Evolutionary conservation across 2,113 vertebrate genomes (phyloP).

Genomic region (Cochlearius cochlearius): DNA sequence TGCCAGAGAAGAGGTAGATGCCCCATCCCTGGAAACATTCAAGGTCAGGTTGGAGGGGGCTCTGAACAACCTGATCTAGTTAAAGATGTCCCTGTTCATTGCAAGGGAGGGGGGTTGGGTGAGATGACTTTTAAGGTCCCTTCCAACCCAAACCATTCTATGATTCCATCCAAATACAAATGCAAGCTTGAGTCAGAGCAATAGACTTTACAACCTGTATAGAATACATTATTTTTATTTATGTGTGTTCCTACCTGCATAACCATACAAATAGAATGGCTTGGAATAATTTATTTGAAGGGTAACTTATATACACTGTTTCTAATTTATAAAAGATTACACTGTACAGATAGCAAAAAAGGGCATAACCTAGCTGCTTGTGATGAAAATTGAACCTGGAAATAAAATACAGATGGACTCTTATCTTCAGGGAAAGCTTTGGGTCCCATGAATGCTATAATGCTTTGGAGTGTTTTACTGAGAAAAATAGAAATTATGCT

Average conservation of each 20-base stretch:
- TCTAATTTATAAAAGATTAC: neutral
- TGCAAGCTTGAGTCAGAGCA: neutral
- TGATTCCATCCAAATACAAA: neutral
- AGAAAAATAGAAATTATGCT: neutral
- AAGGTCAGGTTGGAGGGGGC: neutral
- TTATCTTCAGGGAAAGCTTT: neutral
- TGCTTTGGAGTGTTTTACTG: neutral
- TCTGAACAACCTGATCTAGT: neutral
- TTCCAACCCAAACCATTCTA: neutral
- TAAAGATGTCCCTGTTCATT: neutral
- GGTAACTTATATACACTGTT: neutral
- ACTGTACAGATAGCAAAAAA: neutral
- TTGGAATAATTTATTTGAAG: constrained; percentile 17
- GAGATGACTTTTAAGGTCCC: neutral
- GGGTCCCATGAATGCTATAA: neutral
- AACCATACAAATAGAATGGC: neutral
- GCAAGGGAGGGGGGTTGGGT: neutral
- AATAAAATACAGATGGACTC: neutral
- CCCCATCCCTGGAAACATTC: neutral
- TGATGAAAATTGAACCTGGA: neutral
- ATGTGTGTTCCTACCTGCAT: neutral
- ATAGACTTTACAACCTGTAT: neutral
- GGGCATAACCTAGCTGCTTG: neutral
- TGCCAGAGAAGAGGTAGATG: neutral
- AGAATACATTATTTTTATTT: constrained; percentile 7